phyloP scores from a whole-genome alignment of 2,797 vertebrate genomes.

The Argentina silus region DNA sequence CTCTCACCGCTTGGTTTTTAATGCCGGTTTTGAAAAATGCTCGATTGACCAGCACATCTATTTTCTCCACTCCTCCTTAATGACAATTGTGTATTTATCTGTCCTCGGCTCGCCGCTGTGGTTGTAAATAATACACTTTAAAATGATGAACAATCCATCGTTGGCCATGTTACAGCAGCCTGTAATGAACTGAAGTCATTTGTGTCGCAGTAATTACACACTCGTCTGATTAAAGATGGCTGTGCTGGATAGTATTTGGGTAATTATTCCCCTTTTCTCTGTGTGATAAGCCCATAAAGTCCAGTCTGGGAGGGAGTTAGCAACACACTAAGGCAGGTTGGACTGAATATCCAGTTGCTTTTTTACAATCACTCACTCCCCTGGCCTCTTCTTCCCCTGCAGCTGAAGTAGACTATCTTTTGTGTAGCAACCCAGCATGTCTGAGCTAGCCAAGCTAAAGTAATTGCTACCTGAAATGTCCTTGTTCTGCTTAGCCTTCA shows the following conservation, averaged over 20 bases:
- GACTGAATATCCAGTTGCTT: conserved; percentile 68
- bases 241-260: conserved; percentile 75
- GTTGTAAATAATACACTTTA: conserved; percentile 73
- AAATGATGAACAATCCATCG: conserved; percentile 72
- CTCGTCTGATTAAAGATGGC: conserved; percentile 80
- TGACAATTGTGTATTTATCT: conserved; percentile 73
- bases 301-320: conserved; percentile 68
- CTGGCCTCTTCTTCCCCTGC: conserved; percentile 58
- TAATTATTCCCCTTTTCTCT: conserved; percentile 79
- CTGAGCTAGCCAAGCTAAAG: conserved; percentile 58
- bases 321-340: conserved; percentile 69
- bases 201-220: conserved; percentile 80
- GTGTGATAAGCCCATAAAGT: conserved; percentile 78
- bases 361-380: conserved; percentile 68
- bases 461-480: conserved; percentile 69
- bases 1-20: conserved; percentile 66
- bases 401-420: conserved; percentile 61
- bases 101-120: conserved; percentile 48
- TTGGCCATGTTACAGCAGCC: conserved; percentile 67
- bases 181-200: conserved; percentile 77
- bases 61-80: conserved; percentile 71
- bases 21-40: conserved; percentile 71
- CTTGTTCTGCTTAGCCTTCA: conserved; percentile 52
- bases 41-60: conserved; percentile 59
- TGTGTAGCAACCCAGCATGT: conserved; percentile 65